Base-by-base conservation (phyloP, 2,888 invertebrate species). In the Scelioninae gen. 1 region DNA sequence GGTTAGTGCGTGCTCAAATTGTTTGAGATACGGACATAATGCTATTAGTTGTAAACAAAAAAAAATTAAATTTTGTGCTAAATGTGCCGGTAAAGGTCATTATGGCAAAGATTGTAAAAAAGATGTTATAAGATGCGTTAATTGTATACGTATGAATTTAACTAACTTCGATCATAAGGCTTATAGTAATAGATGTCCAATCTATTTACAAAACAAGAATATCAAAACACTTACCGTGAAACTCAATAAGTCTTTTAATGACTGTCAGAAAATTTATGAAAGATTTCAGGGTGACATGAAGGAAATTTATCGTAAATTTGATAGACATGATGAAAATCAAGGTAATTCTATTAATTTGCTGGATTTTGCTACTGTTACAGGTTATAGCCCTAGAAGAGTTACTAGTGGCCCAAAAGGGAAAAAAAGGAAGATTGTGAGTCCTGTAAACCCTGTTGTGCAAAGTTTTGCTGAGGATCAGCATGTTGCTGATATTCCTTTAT, bases 31-130 rank as follows among this genome's bases (percentile, higher is more conserved):
- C 10, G 38, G 38, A 1, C 60, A 60, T 45, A 60, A 13, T 15
- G 45, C 43, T 5, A 3, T 29, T 7, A 13, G 8, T 2, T 60
- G 60, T 45, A 60, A 60, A 45, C 60, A 60, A 8, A 60, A 23
- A 23, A 23, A 45, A n/a, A 13, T 43, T 60, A 45, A 43, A 43
- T 13, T 45, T 45, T 60, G 45, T 11, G 10, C 60, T 0, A 43
- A 45, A 45, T 60, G 60, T 10, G 60, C 43, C 0, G 0, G n/a
- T 29, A 60, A 60, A 45, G 40, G 40, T 9, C 58, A 58, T 16
- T n/a, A 10, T 23, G 11, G 9, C 16, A 40, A 58, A 40, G n/a
- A 8, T 40, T 58, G 58, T 23, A 58, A 40, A 10, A 58, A 40
- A 3, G 40, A 58, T 10, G 16, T 10, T 23, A 8, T 11, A 7